Base-by-base conservation (phyloP, 2,113 vertebrate species). In the Clarias batrachus region DNA sequence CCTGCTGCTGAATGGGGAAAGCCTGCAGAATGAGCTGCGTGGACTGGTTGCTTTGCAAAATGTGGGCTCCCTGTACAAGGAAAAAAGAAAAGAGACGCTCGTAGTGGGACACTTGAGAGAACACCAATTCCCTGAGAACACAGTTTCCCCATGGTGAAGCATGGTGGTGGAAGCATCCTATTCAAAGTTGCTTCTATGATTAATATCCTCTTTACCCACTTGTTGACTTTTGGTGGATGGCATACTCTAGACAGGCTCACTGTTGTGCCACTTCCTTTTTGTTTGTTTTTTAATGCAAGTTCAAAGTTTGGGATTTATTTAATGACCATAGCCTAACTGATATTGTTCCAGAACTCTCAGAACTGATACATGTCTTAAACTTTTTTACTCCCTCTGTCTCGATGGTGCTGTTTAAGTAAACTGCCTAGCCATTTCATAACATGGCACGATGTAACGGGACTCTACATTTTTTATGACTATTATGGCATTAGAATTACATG, bases 1-100 rank as follows among this genome's bases (percentile, higher is more conserved):
- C 95, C 93, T 97, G 97, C 87, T 99, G 95, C 85, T 96, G 98
- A 87, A 99, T 95, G 87, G 98, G 98, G 91, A 98, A 98, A 86
- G 97, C 97, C 93, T 98, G 98, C 70, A 99, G 96, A 91, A 99
- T 98, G 79, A 99, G 95, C 93, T 98, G 98, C 56, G 97, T 93
- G 0, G 97, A 97, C 93, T 97, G 97, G 90, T 96, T 98, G 89
- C 96, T 95, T 4, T 97, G 97, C 88, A 99, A 96, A 92, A 99
- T 94, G 89, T 96, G 95, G 81, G 97, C 95, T 87, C 97, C 96
- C 98, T 98, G 92, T 73, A 8, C 82, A 76, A 91, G 52, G 87
- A 82, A 33, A 81, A 81, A 17, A 14, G 5, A 71, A 54, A 33
- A 5, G 0, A 48, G 48, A 48, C 7, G 6, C 48, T 48, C 48